Evolutionary conservation across 2,888 invertebrate genomes (phyloP).

Genomic region (Temnothorax unifasciatus): DNA sequence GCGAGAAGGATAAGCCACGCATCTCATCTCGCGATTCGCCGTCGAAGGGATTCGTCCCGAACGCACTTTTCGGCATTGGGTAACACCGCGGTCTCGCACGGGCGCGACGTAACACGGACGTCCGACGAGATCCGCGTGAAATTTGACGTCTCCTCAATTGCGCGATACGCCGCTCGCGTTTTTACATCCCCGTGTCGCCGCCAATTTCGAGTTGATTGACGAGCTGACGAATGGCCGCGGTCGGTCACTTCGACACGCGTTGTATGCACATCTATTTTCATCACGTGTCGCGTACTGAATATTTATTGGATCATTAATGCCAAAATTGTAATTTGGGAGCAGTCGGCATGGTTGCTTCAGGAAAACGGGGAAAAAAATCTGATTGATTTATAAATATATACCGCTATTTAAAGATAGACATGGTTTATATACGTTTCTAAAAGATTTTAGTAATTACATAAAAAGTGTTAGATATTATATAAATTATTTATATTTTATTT

Average conservation of each 20-base stretch:
- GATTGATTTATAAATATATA: not conserved
- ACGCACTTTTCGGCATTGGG: conserved; percentile 62
- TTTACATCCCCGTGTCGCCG: not conserved
- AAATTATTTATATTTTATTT: conserved; percentile 22
- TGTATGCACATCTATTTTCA: not conserved
- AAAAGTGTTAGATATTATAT: not conserved
- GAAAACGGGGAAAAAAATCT: not conserved
- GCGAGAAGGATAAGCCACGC: conserved; percentile 59
- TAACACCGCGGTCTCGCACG: conserved; percentile 65
- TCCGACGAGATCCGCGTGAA: conserved; percentile 15
- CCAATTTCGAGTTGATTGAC: conserved; percentile 20
- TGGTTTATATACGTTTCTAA: not conserved
- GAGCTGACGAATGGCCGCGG: not conserved
- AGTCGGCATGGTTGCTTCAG: not conserved
- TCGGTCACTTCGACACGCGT: not conserved
- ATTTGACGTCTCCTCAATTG: conserved; percentile 34
- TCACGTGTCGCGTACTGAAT: conserved; percentile 27
- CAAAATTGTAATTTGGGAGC: not conserved
- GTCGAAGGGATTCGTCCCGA: conserved; percentile 45
- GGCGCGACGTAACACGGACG: not conserved
- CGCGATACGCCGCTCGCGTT: conserved; percentile 16
- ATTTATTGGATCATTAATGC: conserved; percentile 38
- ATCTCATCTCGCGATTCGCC: conserved; percentile 48
- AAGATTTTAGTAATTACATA: not conserved
- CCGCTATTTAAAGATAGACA: not conserved